A percentile compares a stretch with the other conserved stretches of the same genome.
Evolutionary conservation across 1,140 invertebrate species (phyloP).

Genomic region (Manduca sexta): DNA sequence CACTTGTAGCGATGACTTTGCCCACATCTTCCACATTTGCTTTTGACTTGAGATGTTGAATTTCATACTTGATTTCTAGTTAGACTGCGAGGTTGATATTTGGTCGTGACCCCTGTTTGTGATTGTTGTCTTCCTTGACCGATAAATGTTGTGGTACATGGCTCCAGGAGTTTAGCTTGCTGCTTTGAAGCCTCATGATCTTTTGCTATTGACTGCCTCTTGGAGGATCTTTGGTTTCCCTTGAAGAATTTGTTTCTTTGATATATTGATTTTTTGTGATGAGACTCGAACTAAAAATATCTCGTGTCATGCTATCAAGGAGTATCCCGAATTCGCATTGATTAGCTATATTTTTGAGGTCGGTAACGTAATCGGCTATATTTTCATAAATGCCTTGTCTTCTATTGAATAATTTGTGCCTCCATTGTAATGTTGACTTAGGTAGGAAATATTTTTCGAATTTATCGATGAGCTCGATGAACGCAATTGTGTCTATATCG

Average conservation of each 20-base stretch:
- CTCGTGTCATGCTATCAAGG: not conserved
- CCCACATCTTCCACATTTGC: not conserved
- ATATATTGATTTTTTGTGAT: slow-evolving; percentile 1
- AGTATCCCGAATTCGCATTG: slow-evolving; percentile 1
- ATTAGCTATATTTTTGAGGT: slow-evolving; percentile 2
- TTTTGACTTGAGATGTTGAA: not conserved
- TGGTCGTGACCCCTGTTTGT: not conserved
- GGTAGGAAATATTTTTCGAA: slow-evolving; percentile 38
- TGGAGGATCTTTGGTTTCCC: not conserved
- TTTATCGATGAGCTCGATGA: slow-evolving; percentile 43
- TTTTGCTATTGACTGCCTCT: slow-evolving; percentile 1
- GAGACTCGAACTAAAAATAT: slow-evolving; percentile 7
- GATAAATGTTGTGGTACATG: not conserved
- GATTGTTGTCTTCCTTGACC: not conserved
- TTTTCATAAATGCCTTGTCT: not conserved
- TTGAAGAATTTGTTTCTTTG: slow-evolving; percentile 3
- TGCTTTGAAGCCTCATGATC: not conserved
- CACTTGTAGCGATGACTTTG: not conserved
- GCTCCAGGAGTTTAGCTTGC: not conserved
- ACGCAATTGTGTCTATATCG: slow-evolving; percentile 13
- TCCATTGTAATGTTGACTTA: not conserved
- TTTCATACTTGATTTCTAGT: too few species aligned
- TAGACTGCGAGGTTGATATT: not conserved
- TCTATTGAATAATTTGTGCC: not conserved
- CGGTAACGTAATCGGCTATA: not conserved